These are phyloP conservation scores for Microctenopoma lineatum DNA, from an alignment of 2,797 vertebrate species.

Conservation along the genomic window DNA sequence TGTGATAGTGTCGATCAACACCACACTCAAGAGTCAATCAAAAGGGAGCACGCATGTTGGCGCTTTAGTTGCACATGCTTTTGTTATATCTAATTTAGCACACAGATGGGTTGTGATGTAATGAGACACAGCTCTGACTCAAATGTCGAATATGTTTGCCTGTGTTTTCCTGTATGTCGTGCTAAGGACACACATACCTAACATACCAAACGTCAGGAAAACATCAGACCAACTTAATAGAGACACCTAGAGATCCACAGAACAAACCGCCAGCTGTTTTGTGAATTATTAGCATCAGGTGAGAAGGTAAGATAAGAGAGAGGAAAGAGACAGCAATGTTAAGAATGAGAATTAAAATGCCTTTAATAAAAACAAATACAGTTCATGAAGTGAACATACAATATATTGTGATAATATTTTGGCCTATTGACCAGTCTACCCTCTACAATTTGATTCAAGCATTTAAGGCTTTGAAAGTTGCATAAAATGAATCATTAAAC, in stretches of 20 bases:
- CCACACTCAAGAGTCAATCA: constrained; percentile 13
- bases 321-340: not conserved
- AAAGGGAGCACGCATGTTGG: not conserved
- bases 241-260: too few species aligned
- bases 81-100: not conserved
- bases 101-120: not conserved
- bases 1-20: constrained; percentile 24
- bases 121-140: not conserved
- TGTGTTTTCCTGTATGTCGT: not conserved
- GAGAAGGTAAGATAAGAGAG: not conserved
- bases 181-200: too few species aligned
- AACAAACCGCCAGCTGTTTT: constrained; percentile 35
- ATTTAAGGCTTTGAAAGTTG: constrained; percentile 34
- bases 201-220: too few species aligned
- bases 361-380: too few species aligned
- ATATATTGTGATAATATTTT: too few species aligned
- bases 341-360: too few species aligned
- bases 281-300: constrained; percentile 46
- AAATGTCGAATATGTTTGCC: not conserved
- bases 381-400: too few species aligned
- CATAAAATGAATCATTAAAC: constrained; percentile 68
- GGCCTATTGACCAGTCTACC: too few species aligned
- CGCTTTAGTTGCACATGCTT: constrained; percentile 4
- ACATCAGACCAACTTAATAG: too few species aligned
- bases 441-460: too few species aligned